phyloP scores from a whole-genome alignment of 1,140 invertebrate species.

The silkworm (Bombyx mori) region DNA sequence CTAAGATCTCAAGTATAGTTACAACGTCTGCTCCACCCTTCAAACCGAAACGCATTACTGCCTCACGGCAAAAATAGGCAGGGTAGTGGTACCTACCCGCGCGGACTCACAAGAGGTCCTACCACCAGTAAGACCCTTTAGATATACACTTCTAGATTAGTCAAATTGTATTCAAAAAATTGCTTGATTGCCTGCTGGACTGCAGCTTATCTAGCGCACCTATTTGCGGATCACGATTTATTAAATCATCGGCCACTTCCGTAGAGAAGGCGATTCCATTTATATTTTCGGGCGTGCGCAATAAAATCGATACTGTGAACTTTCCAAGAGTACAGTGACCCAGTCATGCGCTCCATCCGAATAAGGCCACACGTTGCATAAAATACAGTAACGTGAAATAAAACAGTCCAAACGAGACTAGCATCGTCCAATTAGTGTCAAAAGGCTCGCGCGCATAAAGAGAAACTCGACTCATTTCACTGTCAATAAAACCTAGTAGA shows the following conservation, averaged over 20 bases:
- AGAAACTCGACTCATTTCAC: constrained; percentile 8
- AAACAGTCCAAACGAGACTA: constrained; percentile 5
- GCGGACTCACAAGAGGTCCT: no score
- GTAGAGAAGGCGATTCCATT: constrained; percentile 38
- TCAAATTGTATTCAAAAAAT: no score
- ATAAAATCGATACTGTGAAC: constrained; percentile 70
- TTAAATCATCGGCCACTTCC: constrained; percentile 42
- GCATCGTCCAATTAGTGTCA: constrained; percentile 21
- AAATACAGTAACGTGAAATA: constrained; percentile 30
- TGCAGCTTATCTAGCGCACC: constrained; percentile 10
- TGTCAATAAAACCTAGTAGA: constrained; percentile 4
- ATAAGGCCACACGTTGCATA: constrained; percentile 52
- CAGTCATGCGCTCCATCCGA: constrained; percentile 40
- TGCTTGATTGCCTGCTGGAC: background rate
- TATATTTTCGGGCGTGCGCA: constrained; percentile 67
- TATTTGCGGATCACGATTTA: constrained; percentile 18
- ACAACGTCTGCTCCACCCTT: no score
- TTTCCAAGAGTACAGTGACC: constrained; percentile 64
- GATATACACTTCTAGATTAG: no score
- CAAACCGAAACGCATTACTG: no score
- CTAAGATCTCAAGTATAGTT: no score
- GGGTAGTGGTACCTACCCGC: no score
- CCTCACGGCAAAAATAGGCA: no score
- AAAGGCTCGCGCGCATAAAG: constrained; percentile 10
- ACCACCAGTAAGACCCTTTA: no score